Percentiles rank a stretch among this genome's conserved stretches.
Conservation (phyloP, 1,140 invertebrate species). For the Lordiphosa stackelbergi region DNA sequence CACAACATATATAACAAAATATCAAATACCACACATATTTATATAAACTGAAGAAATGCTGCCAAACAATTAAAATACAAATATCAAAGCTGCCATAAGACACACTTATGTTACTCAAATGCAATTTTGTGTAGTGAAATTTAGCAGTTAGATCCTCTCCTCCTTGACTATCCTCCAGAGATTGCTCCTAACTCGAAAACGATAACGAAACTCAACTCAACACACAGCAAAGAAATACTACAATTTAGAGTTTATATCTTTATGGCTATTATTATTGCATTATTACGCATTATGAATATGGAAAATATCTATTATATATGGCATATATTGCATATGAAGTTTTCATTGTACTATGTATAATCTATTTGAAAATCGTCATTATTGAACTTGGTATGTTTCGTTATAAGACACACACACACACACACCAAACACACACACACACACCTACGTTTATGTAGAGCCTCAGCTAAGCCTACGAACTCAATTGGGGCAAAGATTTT, state of each 20-base stretch:
- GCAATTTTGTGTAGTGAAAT: conserved; percentile 45
- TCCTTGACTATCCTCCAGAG: conserved; percentile 5
- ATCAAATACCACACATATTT: conserved; percentile 11
- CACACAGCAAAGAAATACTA: conserved; percentile 29
- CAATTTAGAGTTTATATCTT: conserved; percentile 34
- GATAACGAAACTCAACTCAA: conserved; percentile 28
- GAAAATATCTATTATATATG: conserved; percentile 57
- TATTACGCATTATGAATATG: conserved; percentile 66
- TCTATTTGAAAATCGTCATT: conserved; percentile 60
- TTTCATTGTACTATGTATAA: conserved; percentile 73
- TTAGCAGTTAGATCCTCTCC: conserved; percentile 28
- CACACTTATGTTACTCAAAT: conserved; percentile 6
- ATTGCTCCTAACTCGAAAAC: conserved; percentile 29
- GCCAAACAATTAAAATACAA: conserved; percentile 13
- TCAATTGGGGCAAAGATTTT: not conserved
- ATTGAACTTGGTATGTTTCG: conserved; percentile 72
- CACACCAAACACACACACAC: conserved; percentile 27
- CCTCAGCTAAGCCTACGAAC: too few species aligned
- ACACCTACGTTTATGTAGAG: conserved; percentile 21
- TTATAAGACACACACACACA: conserved; percentile 45
- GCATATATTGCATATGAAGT: conserved; percentile 70
- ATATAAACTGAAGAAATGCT: conserved; percentile 16
- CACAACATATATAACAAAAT: conserved; percentile 40
- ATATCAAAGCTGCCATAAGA: conserved; percentile 26
- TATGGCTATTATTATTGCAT: conserved; percentile 69